Base-by-base conservation (phyloP, 2,888 invertebrate species). In the Willowsia nigromaculata region DNA sequence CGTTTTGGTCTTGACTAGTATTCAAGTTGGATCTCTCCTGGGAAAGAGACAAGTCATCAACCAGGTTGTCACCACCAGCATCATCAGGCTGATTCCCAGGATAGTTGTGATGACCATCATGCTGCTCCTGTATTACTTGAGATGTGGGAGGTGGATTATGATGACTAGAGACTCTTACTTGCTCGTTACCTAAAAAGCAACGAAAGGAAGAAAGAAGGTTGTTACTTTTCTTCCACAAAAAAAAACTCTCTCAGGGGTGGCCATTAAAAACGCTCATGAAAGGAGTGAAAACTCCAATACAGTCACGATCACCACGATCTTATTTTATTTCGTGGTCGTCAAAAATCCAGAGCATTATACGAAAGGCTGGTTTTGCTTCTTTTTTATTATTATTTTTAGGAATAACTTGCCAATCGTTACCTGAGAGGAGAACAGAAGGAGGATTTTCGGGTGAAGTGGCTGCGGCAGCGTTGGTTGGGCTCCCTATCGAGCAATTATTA, bases 401-500 rank as follows among this genome's bases (percentile, higher is more conserved):
- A 83, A 50, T 33, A 71, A 83, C 68, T 74, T 56, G 84, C 50
- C 71, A 71, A 84, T 84, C 53, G 56, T 85, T 85, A 85, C 85
- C 85, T 74, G 85, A 47, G 27, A 43, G 65, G 5, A 25, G 33
- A 76, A 50, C 25, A 50, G 76, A 15, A 78, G 50, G 15, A 1
- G 33, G 74, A 74, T 74, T 78, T 53, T 53, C 78, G 27, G 2
- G 0, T 33, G 53, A 50, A 30, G 71, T 7, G 11, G 11, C n/a
- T 33, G 27, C 27, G 25, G 56, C 22, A n/a, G 50, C 18, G n/a
- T 6, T 40, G 37, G 62, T 65, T 13, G 80, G 53, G 56, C 68
- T 87, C 87, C 87, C 87, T 50, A 15, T 22, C 47, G 87, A 56
- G 56, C 81, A 81, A 81, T 87, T 87, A 68, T 80, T 78, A 33